These are phyloP conservation scores for Agonopterix subpropinquella DNA, from an alignment of 2,888 invertebrate species.

Conservation along the genomic window DNA sequence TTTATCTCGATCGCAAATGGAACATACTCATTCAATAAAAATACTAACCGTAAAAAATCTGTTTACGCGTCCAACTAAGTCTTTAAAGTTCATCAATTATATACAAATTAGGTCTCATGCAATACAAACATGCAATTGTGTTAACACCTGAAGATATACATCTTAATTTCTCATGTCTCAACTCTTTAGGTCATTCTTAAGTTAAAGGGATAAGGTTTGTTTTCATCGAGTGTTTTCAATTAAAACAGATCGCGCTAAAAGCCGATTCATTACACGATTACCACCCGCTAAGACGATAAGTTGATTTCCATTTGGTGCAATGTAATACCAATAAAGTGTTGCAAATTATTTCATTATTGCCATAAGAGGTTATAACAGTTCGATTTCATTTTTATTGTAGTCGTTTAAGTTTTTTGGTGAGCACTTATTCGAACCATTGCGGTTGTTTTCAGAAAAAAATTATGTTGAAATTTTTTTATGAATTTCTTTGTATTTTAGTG, in stretches of 20 bases:
- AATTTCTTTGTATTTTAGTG: neutral
- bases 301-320: conserved; percentile 45
- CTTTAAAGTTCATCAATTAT: conserved; percentile 34
- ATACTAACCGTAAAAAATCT: neutral
- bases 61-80: conserved; percentile 6
- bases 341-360: conserved; percentile 56
- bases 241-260: conserved; percentile 26
- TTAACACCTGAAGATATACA: conserved; percentile 34
- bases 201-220: conserved; percentile 24
- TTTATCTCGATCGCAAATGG: neutral
- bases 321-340: conserved; percentile 53
- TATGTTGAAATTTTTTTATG: neutral
- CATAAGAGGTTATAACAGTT: conserved; percentile 29
- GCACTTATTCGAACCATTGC: conserved; percentile 15
- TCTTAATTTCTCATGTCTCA: conserved; percentile 28
- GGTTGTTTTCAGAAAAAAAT: conserved; percentile 9
- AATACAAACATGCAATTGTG: conserved; percentile 30
- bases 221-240: conserved; percentile 16
- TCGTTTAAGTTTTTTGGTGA: conserved; percentile 10
- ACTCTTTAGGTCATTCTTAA: conserved; percentile 14
- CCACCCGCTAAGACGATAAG: conserved; percentile 62
- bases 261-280: conserved; percentile 43
- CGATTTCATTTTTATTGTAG: conserved; percentile 28
- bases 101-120: conserved; percentile 41
- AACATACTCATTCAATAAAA: neutral